These are phyloP conservation scores for Strix uralensis DNA, from an alignment of 2,113 vertebrate species.

Conservation along the genomic window DNA sequence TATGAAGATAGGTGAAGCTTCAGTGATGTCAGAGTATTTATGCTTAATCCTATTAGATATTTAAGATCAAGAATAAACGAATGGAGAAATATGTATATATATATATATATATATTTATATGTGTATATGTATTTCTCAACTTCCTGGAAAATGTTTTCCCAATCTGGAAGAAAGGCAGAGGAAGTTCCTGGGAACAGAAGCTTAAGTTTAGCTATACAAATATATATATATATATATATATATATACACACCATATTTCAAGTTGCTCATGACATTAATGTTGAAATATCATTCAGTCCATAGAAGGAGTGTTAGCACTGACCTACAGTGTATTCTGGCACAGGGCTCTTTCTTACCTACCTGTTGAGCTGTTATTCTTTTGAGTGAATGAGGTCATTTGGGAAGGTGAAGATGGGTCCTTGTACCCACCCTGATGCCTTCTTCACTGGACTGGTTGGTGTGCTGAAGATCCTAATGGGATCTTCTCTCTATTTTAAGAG, in stretches of 20 bases:
- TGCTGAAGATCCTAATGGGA: background rate
- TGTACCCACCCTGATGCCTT: background rate
- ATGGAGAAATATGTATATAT: background rate
- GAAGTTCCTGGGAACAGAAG: background rate
- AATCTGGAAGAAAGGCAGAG: background rate
- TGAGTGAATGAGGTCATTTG: background rate
- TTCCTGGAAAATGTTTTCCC: background rate
- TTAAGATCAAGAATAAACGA: background rate
- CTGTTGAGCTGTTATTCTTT: background rate
- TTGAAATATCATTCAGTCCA: background rate
- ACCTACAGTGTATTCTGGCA: background rate
- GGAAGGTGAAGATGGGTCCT: background rate
- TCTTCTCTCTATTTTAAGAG: background rate
- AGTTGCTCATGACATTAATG: background rate
- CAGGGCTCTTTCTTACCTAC: background rate
- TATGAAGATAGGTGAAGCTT: background rate
- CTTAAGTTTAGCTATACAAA: background rate
- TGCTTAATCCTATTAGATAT: background rate
- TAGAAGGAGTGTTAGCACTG: background rate
- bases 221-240: too few relatives aligned
- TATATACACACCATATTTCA: background rate
- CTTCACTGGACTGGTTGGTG: background rate
- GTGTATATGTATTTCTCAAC: background rate
- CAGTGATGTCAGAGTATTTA: background rate
- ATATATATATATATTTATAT: background rate